phyloP scores from a whole-genome alignment of 2,888 invertebrate species.

The Linnaemya vulpina region DNA sequence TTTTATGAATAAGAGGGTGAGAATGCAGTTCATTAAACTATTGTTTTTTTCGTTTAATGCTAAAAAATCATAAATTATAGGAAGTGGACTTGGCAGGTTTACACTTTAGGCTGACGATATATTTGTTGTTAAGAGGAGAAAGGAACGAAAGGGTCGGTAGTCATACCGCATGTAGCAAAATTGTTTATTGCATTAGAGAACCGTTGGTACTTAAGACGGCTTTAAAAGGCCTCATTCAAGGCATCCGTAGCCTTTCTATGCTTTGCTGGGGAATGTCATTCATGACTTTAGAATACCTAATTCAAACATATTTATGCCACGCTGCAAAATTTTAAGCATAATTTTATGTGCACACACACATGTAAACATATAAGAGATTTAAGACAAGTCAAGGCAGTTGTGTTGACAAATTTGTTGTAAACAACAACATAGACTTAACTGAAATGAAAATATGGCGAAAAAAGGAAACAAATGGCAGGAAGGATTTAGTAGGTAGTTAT shows the following conservation, averaged over 20 bases:
- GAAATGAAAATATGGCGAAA: slow-evolving; percentile 29
- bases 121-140: too few species aligned
- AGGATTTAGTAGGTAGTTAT: background rate
- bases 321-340: slow-evolving; percentile 45
- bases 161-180: too few species aligned
- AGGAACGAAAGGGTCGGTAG: too few species aligned
- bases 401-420: slow-evolving; percentile 69
- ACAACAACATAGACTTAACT: slow-evolving; percentile 50
- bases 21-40: too few species aligned
- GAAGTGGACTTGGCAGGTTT: too few species aligned
- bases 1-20: too few species aligned
- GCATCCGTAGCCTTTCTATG: too few species aligned
- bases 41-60: too few species aligned
- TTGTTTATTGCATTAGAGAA: too few species aligned
- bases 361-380: slow-evolving; percentile 43
- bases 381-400: slow-evolving; percentile 59
- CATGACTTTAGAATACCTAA: slow-evolving; percentile 38
- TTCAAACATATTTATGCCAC: slow-evolving; percentile 5
- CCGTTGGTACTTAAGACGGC: too few species aligned
- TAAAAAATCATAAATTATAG: too few species aligned
- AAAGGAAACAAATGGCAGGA: background rate
- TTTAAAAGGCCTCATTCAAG: background rate
- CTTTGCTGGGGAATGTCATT: slow-evolving; percentile 9
- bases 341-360: background rate
- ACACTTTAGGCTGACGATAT: too few species aligned